A percentile compares a stretch with the other conserved stretches of the same genome.
Evolutionary conservation across 2,113 vertebrate genomes (phyloP).

Genomic region (Cnemophilus loriae): DNA sequence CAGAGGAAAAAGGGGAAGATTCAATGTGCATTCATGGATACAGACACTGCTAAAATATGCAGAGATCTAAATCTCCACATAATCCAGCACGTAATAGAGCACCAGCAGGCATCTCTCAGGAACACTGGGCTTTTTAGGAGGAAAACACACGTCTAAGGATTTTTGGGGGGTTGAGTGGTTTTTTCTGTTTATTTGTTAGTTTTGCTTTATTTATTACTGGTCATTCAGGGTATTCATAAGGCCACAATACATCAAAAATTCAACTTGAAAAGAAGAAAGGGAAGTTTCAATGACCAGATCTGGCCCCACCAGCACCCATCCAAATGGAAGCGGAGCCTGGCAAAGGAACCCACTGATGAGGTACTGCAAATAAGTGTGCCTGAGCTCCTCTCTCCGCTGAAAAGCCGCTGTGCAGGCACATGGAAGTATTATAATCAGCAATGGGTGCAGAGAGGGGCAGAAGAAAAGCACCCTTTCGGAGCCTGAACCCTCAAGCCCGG

Average conservation of each 20-base stretch:
- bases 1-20: not conserved
- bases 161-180: accelerated
- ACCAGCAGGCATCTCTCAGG: not conserved
- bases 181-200: not conserved
- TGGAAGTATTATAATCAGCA: not conserved
- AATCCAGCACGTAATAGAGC: not conserved
- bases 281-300: not conserved
- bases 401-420: not conserved
- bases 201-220: not conserved
- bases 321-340: not conserved
- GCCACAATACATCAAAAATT: not conserved
- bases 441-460: not conserved
- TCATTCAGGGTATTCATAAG: not conserved
- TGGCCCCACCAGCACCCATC: not conserved
- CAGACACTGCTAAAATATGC: not conserved
- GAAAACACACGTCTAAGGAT: not conserved
- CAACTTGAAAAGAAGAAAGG: not conserved
- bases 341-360: not conserved
- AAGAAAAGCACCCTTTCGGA: not conserved
- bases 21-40: not conserved
- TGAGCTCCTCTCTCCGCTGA: accelerated
- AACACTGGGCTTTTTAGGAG: not conserved
- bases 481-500: not conserved
- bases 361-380: not conserved
- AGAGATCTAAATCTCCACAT: not conserved